A percentile compares a stretch with the other conserved stretches of the same genome.
phyloP scores from a whole-genome alignment of 1,140 invertebrate genomes.

The Cepaea nemoralis region DNA sequence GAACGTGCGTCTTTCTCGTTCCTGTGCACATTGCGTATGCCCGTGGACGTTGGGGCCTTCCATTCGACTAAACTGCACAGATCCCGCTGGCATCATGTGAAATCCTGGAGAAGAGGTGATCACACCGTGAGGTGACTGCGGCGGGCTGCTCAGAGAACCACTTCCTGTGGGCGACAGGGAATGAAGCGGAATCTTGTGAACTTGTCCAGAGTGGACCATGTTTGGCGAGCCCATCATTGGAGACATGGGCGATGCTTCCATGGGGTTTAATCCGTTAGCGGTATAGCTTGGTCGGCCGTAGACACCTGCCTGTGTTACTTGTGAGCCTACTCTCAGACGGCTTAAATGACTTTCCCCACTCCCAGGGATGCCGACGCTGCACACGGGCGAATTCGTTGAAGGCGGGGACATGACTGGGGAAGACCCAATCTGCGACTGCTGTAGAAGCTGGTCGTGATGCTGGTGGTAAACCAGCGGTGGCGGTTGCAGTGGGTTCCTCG shows the following conservation, averaged over 20 bases:
- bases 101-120: neutral
- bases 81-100: neutral
- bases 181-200: neutral
- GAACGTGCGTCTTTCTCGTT: neutral
- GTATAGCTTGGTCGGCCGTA: neutral
- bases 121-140: neutral
- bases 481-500: neutral
- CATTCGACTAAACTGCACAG: neutral
- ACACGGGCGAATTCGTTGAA: neutral
- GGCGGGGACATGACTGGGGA: neutral
- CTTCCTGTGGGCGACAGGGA: neutral
- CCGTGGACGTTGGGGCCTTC: neutral
- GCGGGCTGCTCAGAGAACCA: neutral
- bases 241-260: neutral
- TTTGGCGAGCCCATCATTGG: too few species aligned
- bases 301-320: neutral
- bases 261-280: neutral
- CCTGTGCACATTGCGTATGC: neutral
- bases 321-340: neutral
- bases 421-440: neutral
- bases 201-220: neutral
- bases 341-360: neutral
- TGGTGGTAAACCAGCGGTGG: neutral
- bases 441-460: conserved; percentile 1
- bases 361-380: neutral